Base-by-base conservation (phyloP, 2,888 invertebrate genomes). In the Parnassius orleans region DNA sequence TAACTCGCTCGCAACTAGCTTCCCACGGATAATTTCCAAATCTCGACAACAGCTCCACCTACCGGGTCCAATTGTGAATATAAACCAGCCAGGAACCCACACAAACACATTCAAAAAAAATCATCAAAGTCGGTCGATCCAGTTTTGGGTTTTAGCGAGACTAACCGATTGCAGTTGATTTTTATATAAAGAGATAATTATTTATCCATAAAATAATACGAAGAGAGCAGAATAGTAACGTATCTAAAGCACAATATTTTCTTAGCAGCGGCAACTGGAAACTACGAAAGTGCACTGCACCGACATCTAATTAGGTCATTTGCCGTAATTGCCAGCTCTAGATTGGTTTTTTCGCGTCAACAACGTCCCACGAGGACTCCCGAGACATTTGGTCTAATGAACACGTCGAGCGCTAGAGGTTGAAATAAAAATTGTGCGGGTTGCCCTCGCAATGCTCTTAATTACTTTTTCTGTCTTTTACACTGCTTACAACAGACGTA, bases 301-400 rank as follows among this genome's bases (percentile, higher is more conserved):
- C 54, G 63, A 58, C 63, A 63, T 69, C 69, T 70, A 90, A 90
- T 90, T 88, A 86, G 83, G 79, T 83, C 85, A 84, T 90, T 90
- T 84, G 82, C 80, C 80, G 86, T 90, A 90, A 90, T 90, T 87
- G 86, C 87, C 74, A 76, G 78, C 80, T 80, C 82, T 80, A 87
- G 87, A 90, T 89, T 87, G 88, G 85, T 84, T 89, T 90, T 88
- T 90, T 90, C 86, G 78, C 86, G 86, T 84, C 87, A 84, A 81
- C 83, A 80, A 75, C 72, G 81, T 84, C 90, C 86, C 87, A 67
- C 68, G 84, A 83, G 87, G 77, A 70, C 68, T 67, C 66, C 66
- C 70, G 72, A 70, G 75, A 78, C 82, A 78, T 79, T 82, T 75
- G 73, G 70, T 81, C 82, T 87, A 89, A 90, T 88, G 86, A 87